phyloP scores from a whole-genome alignment of 2,797 vertebrate species.

The Myotis daubentonii region DNA sequence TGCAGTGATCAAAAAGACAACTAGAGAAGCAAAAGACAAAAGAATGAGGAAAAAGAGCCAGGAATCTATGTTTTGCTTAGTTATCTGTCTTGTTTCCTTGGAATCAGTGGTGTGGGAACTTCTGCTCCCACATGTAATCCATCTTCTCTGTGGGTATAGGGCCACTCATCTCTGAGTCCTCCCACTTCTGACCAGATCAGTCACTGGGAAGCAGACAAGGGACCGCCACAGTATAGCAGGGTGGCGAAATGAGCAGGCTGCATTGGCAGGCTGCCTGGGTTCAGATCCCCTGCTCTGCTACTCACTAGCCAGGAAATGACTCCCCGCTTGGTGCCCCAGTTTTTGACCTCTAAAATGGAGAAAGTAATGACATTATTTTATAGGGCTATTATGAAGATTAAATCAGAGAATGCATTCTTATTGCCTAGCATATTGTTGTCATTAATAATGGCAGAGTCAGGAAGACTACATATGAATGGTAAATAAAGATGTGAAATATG shows the following conservation, averaged over 20 bases:
- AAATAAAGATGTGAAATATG: background rate
- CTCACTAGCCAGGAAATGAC: background rate
- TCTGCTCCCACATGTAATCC: background rate
- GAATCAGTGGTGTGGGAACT: background rate
- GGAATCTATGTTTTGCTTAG: background rate
- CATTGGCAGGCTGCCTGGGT: background rate
- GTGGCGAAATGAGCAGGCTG: background rate
- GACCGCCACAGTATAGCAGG: background rate
- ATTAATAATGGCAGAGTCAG: background rate
- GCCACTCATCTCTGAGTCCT: background rate
- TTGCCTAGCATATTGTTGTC: background rate
- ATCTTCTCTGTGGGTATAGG: background rate
- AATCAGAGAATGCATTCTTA: background rate
- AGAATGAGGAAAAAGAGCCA: background rate
- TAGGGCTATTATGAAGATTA: background rate
- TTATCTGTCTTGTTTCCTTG: background rate
- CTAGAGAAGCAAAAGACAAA: conserved; percentile 14
- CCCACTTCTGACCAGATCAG: background rate
- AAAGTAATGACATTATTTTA: background rate
- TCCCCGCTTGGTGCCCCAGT: background rate
- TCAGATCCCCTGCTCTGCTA: background rate
- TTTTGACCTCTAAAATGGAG: background rate
- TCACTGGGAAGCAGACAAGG: background rate
- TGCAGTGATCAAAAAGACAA: background rate
- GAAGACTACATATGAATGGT: background rate